Evolutionary conservation across 1,140 invertebrate species (phyloP).

Genomic region (Temnothorax curvispinosus): DNA sequence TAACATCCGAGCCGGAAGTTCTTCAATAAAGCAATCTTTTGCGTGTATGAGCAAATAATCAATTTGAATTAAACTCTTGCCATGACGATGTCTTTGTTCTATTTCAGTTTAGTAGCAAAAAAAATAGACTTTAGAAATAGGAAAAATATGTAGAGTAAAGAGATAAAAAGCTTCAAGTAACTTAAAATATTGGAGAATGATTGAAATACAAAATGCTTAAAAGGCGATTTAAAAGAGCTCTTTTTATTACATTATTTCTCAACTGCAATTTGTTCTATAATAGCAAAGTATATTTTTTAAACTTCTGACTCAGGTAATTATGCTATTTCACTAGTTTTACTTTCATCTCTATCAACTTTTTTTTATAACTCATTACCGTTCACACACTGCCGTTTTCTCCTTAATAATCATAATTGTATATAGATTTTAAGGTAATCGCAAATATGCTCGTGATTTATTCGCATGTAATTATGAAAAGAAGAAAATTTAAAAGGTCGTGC

Average conservation of each 20-base stretch:
- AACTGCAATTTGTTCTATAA: not conserved
- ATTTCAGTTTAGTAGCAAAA: not conserved
- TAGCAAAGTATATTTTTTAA: not conserved
- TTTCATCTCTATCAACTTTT: conserved; percentile 60
- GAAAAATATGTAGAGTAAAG: not conserved
- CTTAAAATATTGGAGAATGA: not conserved
- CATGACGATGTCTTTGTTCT: not conserved
- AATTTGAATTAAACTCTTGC: not conserved
- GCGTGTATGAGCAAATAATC: not conserved
- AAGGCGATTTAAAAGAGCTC: not conserved
- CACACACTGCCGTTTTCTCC: conserved; percentile 8
- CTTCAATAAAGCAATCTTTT: conserved; percentile 2
- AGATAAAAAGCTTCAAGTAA: not conserved
- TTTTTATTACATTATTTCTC: not conserved
- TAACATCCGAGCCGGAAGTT: conserved; percentile 63
- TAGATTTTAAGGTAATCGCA: not conserved
- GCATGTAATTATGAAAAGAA: not conserved
- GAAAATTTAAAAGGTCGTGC: not conserved
- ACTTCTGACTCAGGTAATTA: conserved; percentile 66
- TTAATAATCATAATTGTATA: not conserved
- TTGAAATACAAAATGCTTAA: not conserved
- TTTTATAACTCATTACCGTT: conserved; percentile 47
- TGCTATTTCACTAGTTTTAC: conserved; percentile 59
- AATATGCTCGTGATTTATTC: conserved; percentile 4
- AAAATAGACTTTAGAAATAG: conserved; percentile 10